These are phyloP conservation scores for Eublepharis macularius DNA, from an alignment of 2,113 vertebrate species.

Conservation along the genomic window DNA sequence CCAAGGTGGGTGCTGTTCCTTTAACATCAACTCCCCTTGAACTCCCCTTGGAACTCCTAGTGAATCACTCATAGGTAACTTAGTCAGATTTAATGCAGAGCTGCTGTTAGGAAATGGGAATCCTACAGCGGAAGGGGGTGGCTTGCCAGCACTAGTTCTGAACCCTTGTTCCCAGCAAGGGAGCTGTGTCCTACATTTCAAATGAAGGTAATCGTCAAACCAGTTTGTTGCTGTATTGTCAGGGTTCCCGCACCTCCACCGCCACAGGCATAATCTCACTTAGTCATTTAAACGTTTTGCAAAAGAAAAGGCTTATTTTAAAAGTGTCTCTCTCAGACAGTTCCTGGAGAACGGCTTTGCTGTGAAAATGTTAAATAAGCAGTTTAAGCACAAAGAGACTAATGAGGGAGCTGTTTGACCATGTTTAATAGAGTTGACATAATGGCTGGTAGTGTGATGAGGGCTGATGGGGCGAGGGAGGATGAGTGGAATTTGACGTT, in stretches of 20 bases:
- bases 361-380: background rate
- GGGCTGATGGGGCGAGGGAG: background rate
- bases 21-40: background rate
- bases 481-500: background rate
- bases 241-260: background rate
- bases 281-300: background rate
- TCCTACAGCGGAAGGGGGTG: background rate
- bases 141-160: no score
- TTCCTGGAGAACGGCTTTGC: background rate
- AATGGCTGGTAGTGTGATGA: background rate
- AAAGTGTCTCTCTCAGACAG: background rate
- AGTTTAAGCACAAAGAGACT: background rate
- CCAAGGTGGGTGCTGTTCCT: background rate
- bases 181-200: background rate
- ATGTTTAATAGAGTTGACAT: background rate
- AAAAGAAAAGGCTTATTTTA: background rate
- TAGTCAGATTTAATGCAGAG: background rate
- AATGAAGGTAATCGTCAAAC: accelerated
- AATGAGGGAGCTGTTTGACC: background rate
- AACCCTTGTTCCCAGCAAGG: background rate
- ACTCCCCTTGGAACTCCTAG: background rate
- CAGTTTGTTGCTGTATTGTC: background rate
- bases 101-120: background rate
- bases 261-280: background rate
- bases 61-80: background rate